Percentiles rank a stretch among this genome's conserved stretches.
These are phyloP conservation scores for Palythoa heliodiscus DNA, from an alignment of 92 coral and sea anemone genomes.

Conservation along the genomic window DNA sequence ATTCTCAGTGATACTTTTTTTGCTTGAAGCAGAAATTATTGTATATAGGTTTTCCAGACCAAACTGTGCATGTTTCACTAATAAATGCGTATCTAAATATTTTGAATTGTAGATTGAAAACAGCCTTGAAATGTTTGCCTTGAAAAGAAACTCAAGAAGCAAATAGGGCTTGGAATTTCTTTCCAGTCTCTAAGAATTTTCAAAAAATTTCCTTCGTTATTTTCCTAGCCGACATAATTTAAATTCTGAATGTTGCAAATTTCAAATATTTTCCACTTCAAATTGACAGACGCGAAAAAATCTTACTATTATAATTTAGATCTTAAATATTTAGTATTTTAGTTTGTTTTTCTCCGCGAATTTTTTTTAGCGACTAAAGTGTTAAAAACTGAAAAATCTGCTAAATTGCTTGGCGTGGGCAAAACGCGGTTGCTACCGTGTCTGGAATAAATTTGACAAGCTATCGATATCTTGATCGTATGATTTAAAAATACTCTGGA, in stretches of 20 bases:
- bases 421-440: not conserved
- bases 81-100: slow-evolving; percentile 25
- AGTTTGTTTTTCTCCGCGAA: not conserved
- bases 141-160: not conserved
- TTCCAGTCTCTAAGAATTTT: not conserved
- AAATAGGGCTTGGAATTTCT: not conserved
- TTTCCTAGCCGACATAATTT: not conserved
- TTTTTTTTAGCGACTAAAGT: not conserved
- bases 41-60: not conserved
- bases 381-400: not conserved
- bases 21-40: not conserved
- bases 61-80: not conserved
- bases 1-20: no score
- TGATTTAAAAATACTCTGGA: slow-evolving; percentile 32
- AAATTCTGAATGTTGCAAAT: not conserved
- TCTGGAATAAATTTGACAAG: not conserved
- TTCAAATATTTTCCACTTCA: not conserved
- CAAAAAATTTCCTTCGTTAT: not conserved
- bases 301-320: not conserved
- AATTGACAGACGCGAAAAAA: not conserved
- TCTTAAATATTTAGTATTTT: not conserved
- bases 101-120: not conserved
- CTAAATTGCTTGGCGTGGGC: not conserved
- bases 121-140: not conserved
- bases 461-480: slow-evolving; percentile 31